Evolutionary conservation across 30 jellyfish, hydroid and myxozoan species (phyloP), one percentile per base, ranked within the genome.

Genomic region (Aurelia coerulea): DNA sequence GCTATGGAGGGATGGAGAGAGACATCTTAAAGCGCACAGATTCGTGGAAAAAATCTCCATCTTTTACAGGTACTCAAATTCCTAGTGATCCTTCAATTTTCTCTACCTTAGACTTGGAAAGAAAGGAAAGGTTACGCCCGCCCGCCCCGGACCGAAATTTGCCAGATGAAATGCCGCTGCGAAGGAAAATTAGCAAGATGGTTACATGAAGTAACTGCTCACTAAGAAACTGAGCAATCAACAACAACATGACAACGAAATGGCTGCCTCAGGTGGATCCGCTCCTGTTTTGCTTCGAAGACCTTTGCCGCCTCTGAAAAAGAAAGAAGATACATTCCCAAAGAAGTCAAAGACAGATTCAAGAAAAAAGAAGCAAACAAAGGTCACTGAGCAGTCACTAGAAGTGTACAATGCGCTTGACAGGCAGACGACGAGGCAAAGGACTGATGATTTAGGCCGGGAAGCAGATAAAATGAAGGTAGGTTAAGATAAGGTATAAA

Each of bases 231-330:
- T 53, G 81, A 70, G 76, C 92, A 83, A 64, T 77, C 92, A 81
- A 69, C 91, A 68, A 68, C 84, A 81, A 83, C 92, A 83, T 81
- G 76, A 42, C 91, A 81, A 81, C 92, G 74, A 84, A 74, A 84
- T 84, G 93, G 93, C 93, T 62, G 81, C 74, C 18, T 15, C 93
- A 4, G 78, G 29, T 23, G 83, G 72, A 74, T 46, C 88, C 18
- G 88, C 86, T 15, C 46, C 88, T 41, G 81, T 84, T 12, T 64
- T 84, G 58, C 71, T 84, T 29, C 93, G 93, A 31, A 78, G 93
- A 46, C 93, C 93, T 2, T 49, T 84, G 66, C 93, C 93, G 10
- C 93, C 93, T 12, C 59, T 84, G 73, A 68, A 62, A 67, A 84
- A 62, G 70, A 83, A 83, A 18, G 63, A 64, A 32, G 85, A 62